phyloP scores from a whole-genome alignment of 2,888 invertebrate genomes.

The Conchocele bisecta region DNA sequence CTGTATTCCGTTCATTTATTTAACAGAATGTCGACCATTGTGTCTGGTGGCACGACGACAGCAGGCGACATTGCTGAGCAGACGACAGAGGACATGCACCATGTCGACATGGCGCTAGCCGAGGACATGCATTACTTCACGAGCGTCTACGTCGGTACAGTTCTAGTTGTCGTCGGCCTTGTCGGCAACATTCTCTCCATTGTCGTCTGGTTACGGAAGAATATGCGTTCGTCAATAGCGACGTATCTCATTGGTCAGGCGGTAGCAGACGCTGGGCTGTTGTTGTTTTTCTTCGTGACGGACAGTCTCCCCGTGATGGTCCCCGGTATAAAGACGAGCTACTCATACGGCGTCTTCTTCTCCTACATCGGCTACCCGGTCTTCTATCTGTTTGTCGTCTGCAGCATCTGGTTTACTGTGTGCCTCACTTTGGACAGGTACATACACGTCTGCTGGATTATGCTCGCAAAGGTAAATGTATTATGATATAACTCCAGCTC shows the following conservation, averaged over 20 bases:
- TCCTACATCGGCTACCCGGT: conserved; percentile 70
- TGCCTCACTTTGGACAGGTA: conserved; percentile 77
- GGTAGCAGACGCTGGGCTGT: conserved; percentile 65
- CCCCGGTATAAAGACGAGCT: conserved; percentile 47
- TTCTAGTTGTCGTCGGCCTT: conserved; percentile 45
- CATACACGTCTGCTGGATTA: conserved; percentile 75
- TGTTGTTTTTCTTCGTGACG: conserved; percentile 65
- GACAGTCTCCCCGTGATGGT: conserved; percentile 60
- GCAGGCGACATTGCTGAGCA: too few species aligned
- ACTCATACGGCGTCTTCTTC: conserved; percentile 65
- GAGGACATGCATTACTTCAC: conserved; percentile 38
- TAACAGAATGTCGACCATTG: too few species aligned
- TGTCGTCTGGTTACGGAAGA: conserved; percentile 41
- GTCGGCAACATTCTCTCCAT: conserved; percentile 50
- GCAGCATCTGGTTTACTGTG: conserved; percentile 75
- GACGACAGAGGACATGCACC: conserved; percentile 7
- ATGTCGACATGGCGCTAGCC: conserved; percentile 38
- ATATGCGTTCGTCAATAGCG: conserved; percentile 51
- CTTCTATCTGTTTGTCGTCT: conserved; percentile 68
- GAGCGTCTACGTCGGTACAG: conserved; percentile 36
- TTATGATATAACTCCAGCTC: neutral
- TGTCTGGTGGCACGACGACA: too few species aligned
- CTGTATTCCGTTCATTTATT: too few species aligned
- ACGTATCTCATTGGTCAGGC: conserved; percentile 69
- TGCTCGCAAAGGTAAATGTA: conserved; percentile 62